Conservation (phyloP, 2,113 vertebrate genomes). For the Muntiacus muntjak region DNA sequence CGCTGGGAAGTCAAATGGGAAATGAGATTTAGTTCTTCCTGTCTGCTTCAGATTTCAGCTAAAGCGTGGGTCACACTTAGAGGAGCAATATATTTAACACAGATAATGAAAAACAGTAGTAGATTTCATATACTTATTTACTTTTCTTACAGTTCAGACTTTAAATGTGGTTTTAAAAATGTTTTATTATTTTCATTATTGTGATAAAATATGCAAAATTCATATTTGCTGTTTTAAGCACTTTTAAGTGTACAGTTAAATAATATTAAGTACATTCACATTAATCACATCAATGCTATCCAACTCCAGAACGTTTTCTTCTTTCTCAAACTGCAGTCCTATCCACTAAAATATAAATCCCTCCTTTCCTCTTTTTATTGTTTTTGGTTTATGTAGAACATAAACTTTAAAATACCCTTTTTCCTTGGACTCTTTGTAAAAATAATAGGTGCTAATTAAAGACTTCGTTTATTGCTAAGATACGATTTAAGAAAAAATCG, state of each 20-base stretch:
- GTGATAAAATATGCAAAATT: neutral
- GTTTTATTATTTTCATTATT: neutral
- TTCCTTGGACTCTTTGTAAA: neutral
- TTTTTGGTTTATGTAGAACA: neutral
- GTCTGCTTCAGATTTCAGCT: slow-evolving; percentile 24
- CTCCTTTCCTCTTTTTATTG: neutral
- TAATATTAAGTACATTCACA: neutral
- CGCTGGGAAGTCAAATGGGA: neutral
- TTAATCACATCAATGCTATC: neutral
- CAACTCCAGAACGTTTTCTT: neutral
- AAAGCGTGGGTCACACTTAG: slow-evolving; percentile 3
- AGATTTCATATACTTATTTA: neutral
- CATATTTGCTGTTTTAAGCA: neutral
- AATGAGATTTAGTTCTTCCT: neutral
- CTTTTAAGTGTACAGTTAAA: neutral
- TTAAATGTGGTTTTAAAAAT: neutral
- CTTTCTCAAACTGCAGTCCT: neutral
- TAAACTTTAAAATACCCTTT: neutral
- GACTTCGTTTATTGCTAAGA: neutral
- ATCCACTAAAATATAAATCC: neutral
- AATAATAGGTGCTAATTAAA: neutral
- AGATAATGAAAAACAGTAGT: neutral
- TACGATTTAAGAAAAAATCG: neutral
- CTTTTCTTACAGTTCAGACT: neutral
- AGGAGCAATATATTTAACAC: neutral